Evolutionary conservation across 2,113 vertebrate species (phyloP), one percentile per base, ranked within the genome.

Genomic region (Syngnathus scovelli): DNA sequence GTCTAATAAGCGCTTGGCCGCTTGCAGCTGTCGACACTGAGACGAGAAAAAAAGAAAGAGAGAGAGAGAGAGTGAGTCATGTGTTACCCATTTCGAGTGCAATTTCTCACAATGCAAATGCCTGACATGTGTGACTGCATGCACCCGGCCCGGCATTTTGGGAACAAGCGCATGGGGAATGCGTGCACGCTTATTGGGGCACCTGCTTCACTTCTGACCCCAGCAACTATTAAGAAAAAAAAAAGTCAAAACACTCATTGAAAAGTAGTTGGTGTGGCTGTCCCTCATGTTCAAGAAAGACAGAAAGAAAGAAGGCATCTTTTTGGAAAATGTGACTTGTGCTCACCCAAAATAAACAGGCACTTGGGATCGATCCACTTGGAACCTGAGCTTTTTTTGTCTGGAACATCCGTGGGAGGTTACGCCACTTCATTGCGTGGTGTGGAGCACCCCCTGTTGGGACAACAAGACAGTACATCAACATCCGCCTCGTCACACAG

Each of bases 41-140:
- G 55, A 58, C 13, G 6, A 36, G 27, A 58, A 81, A 19, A 36
- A 10, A 18, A n/a, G 59, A 9, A 82, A 75, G 72, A 78, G 68
- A 48, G 43, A 43, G 46, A 5, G 19, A 44, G 39, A 71, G 74
- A 81, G 78, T 80, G 77, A 85, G 83, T 86, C 87, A 88, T 88
- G 82, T 89, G 87, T 83, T 86, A 77, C 74, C 74, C 85, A 88
- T 89, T 89, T 89, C 82, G 44, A 80, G 72, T 82, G 72, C 79
- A 80, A 82, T 89, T 88, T 86, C 74, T 86, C 71, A 41, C 75
- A 76, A 85, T 83, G 85, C 79, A 87, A 86, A 89, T 85, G 83
- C 76, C 73, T 80, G 84, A 88, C 89, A 87, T 85, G 79, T 89
- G 86, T 85, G 82, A 83, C 79, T 86, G 69, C 62, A 64, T 70